Evolutionary conservation across 2,113 vertebrate species (phyloP), one percentile per base, ranked within the genome.

Genomic region (Boleophthalmus pectinirostris): DNA sequence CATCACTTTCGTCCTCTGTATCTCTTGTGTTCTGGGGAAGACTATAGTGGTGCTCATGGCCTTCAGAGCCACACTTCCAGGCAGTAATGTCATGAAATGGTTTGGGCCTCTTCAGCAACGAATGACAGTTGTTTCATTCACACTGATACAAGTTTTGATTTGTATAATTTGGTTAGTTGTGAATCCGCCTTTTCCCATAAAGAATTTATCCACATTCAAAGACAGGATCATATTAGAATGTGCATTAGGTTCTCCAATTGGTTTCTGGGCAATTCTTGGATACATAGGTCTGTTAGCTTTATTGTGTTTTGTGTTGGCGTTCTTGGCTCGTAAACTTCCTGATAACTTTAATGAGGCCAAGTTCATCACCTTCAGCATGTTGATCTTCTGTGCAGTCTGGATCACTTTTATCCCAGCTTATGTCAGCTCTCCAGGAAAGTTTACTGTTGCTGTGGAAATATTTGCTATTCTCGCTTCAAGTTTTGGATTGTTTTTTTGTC

Each of bases 371-470:
- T 64, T 64, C 61, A 64, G 61, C 33, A 64, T 64, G 61, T 64
- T 64, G 20, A 64, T 64, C 60, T 64, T 64, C 33, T 64, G 35
- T 43, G 61, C 61, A 43, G 61, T 64, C 18, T 64, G 61, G 61
- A 64, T 64, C 61, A 38, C 61, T 43, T 64, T 64, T 43, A 64
- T 64, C 20, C 61, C 61, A 64, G 61, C 61, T 64, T 92, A 92
- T 85, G 81, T 92, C 79, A 92, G 90, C 65, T 92, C 91, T 47
- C 91, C 91, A 68, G 90, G 91, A 6, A 93, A 91, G 67, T 92
- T 90, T 5, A 88, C 87, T 11, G 92, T 93, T 21, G 92, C 87
- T 68, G 90, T 93, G 5, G 89, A 93, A 43, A 92, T 90, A 73
- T 93, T 93, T 87, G 88, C 90, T 1, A 89, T 89, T 23, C 49